Percentiles rank a stretch among this genome's conserved stretches.
phyloP scores from a whole-genome alignment of 2,888 invertebrate species.

The Cordilura impudica region DNA sequence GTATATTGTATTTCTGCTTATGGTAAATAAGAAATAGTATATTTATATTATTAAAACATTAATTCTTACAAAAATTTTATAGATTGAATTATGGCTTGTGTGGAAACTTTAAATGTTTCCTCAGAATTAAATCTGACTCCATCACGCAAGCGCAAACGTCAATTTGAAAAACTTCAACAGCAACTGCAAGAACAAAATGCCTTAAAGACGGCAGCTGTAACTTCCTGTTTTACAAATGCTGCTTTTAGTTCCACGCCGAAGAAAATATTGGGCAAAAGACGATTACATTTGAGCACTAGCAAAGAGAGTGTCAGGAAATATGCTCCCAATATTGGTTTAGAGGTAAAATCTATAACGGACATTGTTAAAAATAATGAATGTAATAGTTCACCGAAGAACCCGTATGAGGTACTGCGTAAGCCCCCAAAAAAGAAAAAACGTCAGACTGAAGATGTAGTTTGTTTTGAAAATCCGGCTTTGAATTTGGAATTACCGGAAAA shows the following conservation, averaged over 20 bases:
- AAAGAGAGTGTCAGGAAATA: slow-evolving; percentile 61
- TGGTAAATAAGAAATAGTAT: neutral
- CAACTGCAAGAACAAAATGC: slow-evolving; percentile 13
- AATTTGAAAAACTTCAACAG: slow-evolving; percentile 62
- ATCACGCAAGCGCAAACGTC: slow-evolving; percentile 75
- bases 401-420: slow-evolving; percentile 76
- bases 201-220: slow-evolving; percentile 22
- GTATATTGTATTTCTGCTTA: no score
- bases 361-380: slow-evolving; percentile 59
- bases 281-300: slow-evolving; percentile 63
- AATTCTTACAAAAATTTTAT: neutral
- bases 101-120: slow-evolving; percentile 22
- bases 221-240: slow-evolving; percentile 73
- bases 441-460: slow-evolving; percentile 68
- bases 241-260: slow-evolving; percentile 77
- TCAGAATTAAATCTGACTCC: slow-evolving; percentile 61
- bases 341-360: slow-evolving; percentile 75
- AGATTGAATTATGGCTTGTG: slow-evolving; percentile 19
- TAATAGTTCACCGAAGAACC: slow-evolving; percentile 67
- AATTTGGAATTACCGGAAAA: slow-evolving; percentile 76
- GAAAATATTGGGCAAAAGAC: slow-evolving; percentile 69
- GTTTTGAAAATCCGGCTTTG: slow-evolving; percentile 76
- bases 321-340: slow-evolving; percentile 68
- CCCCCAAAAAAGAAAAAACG: slow-evolving; percentile 77
- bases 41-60: neutral